Conservation (phyloP, 2,113 vertebrate species). For the Silurus meridionalis region DNA sequence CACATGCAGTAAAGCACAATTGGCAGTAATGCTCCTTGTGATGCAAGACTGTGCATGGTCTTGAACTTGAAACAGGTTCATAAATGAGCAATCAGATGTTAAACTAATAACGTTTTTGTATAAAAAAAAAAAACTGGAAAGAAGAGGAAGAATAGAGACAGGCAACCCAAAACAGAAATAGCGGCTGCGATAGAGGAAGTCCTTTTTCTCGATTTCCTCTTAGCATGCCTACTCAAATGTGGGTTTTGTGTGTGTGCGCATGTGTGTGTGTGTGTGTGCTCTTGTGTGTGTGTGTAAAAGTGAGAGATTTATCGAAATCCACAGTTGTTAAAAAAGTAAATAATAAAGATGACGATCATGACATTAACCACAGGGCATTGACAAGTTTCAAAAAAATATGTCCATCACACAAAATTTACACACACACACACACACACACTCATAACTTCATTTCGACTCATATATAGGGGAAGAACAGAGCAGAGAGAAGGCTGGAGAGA, state of each 20-base stretch:
- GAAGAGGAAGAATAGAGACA: not conserved
- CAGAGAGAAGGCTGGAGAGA: not conserved
- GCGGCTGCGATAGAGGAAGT: slow-evolving; percentile 21
- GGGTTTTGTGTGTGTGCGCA: not conserved
- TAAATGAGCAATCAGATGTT: not conserved
- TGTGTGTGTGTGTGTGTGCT: too few species aligned
- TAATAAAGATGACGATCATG: not conserved
- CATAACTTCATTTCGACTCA: not conserved
- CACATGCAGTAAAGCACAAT: not conserved
- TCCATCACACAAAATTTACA: not conserved
- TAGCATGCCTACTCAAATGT: too few species aligned
- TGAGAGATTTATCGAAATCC: not conserved
- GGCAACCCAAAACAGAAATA: not conserved
- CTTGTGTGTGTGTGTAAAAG: too few species aligned
- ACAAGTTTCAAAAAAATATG: not conserved
- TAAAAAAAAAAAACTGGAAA: not conserved
- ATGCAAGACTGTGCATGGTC: too few species aligned
- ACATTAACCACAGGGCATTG: too few species aligned
- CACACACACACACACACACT: not conserved
- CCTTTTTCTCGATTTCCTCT: slow-evolving; percentile 21
- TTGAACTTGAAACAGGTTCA: not conserved
- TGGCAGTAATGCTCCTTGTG: not conserved
- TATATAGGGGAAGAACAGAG: not conserved
- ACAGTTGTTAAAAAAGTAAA: not conserved
- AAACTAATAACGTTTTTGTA: not conserved